Percentiles rank a stretch among this genome's conserved stretches.
These are phyloP conservation scores for Glandiceps talaboti DNA, from an alignment of 53 echinoderm and acorn worm genomes.

Conservation along the genomic window DNA sequence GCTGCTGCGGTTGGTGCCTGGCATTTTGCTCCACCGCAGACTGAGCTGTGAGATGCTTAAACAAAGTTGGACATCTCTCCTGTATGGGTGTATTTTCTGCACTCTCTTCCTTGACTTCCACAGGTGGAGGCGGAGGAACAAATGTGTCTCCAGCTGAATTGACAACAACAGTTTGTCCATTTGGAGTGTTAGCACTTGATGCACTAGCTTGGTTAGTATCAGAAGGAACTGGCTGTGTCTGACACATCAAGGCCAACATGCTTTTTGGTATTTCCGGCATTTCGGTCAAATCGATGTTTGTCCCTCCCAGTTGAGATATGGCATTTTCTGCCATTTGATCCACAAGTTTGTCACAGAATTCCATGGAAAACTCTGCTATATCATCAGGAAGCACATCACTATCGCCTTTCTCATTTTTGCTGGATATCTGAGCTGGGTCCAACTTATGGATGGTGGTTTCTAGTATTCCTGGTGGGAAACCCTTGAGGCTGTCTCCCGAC, in stretches of 20 bases:
- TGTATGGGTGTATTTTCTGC: background rate
- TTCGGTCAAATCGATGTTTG: background rate
- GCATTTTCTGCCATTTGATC: constrained; percentile 52
- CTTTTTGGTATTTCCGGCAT: background rate
- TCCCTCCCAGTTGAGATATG: constrained; percentile 22
- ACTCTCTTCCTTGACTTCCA: background rate
- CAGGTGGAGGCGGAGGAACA: background rate
- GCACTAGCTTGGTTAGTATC: background rate
- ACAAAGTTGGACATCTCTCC: background rate
- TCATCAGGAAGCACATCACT: constrained; percentile 56
- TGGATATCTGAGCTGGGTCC: constrained; percentile 25
- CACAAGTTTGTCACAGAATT: constrained; percentile 49
- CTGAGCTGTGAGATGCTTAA: background rate
- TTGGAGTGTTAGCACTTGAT: background rate
- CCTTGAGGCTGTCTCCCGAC: constrained; percentile 1
- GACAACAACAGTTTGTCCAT: background rate
- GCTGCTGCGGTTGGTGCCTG: constrained; percentile 2
- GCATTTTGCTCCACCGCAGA: background rate
- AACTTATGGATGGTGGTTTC: constrained; percentile 19
- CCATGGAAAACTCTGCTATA: constrained; percentile 77
- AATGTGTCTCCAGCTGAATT: background rate
- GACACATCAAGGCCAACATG: background rate
- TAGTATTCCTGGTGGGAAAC: constrained; percentile 8
- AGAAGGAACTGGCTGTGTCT: background rate
- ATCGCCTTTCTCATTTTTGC: constrained; percentile 6